Evolutionary conservation across 2,888 invertebrate genomes (phyloP).

Genomic region (Leptogaster cylindrica): DNA sequence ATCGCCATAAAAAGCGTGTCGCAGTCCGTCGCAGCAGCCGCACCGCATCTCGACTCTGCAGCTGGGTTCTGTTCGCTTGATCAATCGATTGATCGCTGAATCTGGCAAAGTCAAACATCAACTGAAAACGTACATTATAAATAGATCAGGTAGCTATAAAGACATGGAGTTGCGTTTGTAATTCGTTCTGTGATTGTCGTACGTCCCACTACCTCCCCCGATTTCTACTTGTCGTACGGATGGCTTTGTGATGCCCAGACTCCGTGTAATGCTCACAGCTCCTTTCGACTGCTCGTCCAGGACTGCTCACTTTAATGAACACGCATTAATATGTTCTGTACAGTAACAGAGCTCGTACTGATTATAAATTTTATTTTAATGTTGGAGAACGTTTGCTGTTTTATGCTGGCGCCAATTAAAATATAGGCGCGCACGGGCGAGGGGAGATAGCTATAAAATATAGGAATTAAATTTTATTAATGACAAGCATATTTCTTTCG

Average conservation of each 20-base stretch:
- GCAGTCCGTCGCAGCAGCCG: conserved; percentile 41
- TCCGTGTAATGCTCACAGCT: neutral
- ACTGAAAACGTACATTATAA: conserved; percentile 24
- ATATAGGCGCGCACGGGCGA: conserved; percentile 25
- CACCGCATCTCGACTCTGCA: conserved; percentile 1
- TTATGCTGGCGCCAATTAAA: conserved; percentile 46
- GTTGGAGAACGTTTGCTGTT: conserved; percentile 44
- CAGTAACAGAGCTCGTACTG: conserved; percentile 37
- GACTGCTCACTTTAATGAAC: conserved; percentile 9
- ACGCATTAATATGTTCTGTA: conserved; percentile 18
- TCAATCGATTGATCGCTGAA: conserved; percentile 43
- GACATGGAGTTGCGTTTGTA: neutral
- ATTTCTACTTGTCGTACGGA: conserved; percentile 1
- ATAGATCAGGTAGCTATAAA: conserved; percentile 36
- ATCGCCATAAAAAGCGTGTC: conserved; percentile 44
- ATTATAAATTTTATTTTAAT: conserved; percentile 47
- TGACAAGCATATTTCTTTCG: conserved; percentile 22
- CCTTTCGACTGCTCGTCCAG: neutral
- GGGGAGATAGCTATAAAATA: conserved; percentile 7
- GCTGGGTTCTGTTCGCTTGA: conserved; percentile 17
- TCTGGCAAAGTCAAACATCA: conserved; percentile 28
- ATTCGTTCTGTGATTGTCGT: neutral
- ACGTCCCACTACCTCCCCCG: neutral
- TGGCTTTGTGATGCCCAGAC: neutral
- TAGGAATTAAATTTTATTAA: conserved; percentile 16